These are phyloP conservation scores for Lordiphosa fenestrarum DNA, from an alignment of 2,888 invertebrate species.

Conservation along the genomic window DNA sequence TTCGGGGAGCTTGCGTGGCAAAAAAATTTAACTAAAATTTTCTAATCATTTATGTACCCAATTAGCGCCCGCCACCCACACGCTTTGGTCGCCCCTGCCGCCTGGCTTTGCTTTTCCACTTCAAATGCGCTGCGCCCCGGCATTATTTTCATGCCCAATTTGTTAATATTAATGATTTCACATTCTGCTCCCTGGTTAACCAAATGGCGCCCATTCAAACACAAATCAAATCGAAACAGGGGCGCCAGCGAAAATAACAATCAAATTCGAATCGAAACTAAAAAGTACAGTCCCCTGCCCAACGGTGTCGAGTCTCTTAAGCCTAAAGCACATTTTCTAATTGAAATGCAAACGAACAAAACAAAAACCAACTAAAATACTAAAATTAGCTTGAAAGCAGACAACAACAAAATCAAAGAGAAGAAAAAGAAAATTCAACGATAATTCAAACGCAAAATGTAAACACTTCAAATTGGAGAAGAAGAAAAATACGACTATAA, in stretches of 20 bases:
- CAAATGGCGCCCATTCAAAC: too few relatives aligned
- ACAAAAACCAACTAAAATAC: constrained; percentile 24
- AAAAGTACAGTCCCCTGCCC: constrained; percentile 24
- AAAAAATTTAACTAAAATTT: too few relatives aligned
- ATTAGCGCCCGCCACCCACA: too few relatives aligned
- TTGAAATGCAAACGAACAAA: constrained; percentile 71
- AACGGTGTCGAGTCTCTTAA: neutral
- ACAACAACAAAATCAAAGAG: constrained; percentile 28
- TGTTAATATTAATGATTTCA: too few relatives aligned
- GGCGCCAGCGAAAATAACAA: constrained; percentile 19
- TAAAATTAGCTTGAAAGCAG: constrained; percentile 66
- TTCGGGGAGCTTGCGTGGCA: too few relatives aligned
- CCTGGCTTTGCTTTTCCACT: too few relatives aligned
- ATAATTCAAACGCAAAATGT: constrained; percentile 70
- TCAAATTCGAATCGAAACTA: constrained; percentile 32
- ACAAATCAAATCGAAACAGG: constrained; percentile 2
- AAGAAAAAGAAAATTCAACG: constrained; percentile 51
- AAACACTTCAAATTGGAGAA: constrained; percentile 61
- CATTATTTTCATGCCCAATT: too few relatives aligned
- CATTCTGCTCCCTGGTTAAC: too few relatives aligned
- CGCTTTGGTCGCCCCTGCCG: too few relatives aligned
- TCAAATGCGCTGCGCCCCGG: too few relatives aligned
- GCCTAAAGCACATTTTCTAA: constrained; percentile 39
- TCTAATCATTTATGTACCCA: too few relatives aligned
- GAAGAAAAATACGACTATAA: constrained; percentile 29